A percentile compares a stretch with the other conserved stretches of the same genome.
Evolutionary conservation across 2,888 invertebrate genomes (phyloP).

Genomic region (Mystacides longicornis): DNA sequence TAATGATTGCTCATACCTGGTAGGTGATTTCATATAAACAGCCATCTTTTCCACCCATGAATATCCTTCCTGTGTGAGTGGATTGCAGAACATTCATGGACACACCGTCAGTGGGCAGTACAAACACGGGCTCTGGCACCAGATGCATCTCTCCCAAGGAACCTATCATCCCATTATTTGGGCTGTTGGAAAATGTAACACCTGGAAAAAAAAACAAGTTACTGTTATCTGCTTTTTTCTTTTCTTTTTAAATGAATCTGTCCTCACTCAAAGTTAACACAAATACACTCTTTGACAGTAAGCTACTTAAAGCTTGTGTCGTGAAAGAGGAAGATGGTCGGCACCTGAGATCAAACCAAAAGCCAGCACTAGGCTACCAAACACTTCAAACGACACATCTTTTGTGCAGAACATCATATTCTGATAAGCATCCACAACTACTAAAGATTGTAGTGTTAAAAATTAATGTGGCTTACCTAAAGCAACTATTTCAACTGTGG

Average conservation of each 20-base stretch:
- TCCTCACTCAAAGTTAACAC: no score
- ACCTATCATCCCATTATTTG: conserved; percentile 43
- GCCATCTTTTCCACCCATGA: conserved; percentile 92
- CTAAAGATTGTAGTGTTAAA: conserved; percentile 25
- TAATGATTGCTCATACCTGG: no score
- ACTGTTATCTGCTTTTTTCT: no score
- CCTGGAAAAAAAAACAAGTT: conserved; percentile 33
- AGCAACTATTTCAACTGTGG: conserved; percentile 90
- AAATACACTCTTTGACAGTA: no score
- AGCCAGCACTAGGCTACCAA: no score
- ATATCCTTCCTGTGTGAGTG: conserved; percentile 78
- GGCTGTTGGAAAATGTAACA: conserved; percentile 50
- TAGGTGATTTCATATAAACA: conserved; percentile 91
- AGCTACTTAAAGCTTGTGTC: no score
- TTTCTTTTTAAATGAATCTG: no score
- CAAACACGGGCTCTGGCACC: conserved; percentile 91
- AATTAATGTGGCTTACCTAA: conserved; percentile 53
- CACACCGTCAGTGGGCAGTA: conserved; percentile 82
- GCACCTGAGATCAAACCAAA: no score
- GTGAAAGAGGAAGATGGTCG: no score
- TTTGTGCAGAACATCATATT: neutral
- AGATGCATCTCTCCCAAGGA: conserved; percentile 74
- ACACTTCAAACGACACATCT: no score
- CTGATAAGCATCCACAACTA: neutral
- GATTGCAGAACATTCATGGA: conserved; percentile 77